These are phyloP conservation scores for Ommatoiulus sabulosus DNA, from an alignment of 2,888 invertebrate genomes.

Conservation along the genomic window DNA sequence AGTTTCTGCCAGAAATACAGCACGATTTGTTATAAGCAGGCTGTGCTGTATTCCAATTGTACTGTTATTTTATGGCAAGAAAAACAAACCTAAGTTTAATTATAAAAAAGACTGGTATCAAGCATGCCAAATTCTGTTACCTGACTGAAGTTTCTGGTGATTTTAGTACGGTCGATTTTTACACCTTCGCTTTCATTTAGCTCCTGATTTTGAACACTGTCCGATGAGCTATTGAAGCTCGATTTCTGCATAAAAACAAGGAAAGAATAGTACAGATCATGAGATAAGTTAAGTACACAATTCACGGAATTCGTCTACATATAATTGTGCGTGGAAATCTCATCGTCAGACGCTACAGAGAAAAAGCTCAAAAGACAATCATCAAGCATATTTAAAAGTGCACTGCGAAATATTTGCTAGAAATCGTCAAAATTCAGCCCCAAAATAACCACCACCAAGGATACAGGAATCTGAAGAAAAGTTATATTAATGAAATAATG, in stretches of 20 bases:
- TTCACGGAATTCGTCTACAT: not conserved
- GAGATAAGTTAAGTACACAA: not conserved
- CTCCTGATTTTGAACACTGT: constrained; percentile 76
- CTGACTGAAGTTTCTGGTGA: constrained; percentile 76
- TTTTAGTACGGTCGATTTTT: constrained; percentile 74
- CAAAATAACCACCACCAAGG: not conserved
- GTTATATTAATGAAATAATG: not conserved
- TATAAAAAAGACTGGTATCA: not conserved
- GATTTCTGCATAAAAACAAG: constrained; percentile 74
- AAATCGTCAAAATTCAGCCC: not conserved
- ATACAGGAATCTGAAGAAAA: not conserved
- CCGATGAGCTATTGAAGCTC: constrained; percentile 81
- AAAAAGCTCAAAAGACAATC: not conserved
- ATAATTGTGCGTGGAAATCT: not conserved
- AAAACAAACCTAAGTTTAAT: no score
- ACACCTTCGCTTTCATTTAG: constrained; percentile 58
- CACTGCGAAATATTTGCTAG: not conserved
- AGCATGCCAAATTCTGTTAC: constrained; percentile 69
- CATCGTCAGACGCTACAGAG: not conserved
- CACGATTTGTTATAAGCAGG: no score
- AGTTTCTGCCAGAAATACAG: no score
- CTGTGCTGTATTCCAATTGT: no score
- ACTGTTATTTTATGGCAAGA: no score
- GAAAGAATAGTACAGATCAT: not conserved
- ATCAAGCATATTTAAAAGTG: not conserved